Conservation (phyloP, 1,140 invertebrate genomes). For the Varroa destructor region DNA sequence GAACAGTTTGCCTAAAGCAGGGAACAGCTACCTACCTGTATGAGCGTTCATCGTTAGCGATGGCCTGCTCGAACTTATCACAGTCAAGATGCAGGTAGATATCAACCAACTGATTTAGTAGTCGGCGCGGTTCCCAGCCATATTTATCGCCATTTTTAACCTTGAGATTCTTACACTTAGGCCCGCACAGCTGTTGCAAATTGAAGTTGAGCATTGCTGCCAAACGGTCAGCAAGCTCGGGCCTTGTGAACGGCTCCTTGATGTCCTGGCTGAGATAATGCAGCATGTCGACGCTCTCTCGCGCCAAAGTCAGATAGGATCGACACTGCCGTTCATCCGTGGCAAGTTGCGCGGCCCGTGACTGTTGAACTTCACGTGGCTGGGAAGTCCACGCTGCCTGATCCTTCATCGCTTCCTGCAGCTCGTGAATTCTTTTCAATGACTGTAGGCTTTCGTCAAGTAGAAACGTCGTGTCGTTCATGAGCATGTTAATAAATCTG, state of each 20-base stretch:
- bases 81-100: conserved; percentile 93
- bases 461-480: conserved; percentile 96
- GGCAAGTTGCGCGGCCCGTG: conserved; percentile 58
- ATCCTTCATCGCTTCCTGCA: conserved; percentile 72
- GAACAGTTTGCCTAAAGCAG: too few species aligned
- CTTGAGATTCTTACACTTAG: conserved; percentile 93
- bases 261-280: conserved; percentile 89
- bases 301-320: conserved; percentile 82
- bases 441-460: conserved; percentile 89
- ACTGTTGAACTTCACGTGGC: conserved; percentile 57
- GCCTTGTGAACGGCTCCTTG: conserved; percentile 76
- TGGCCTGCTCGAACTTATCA: conserved; percentile 69
- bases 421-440: conserved; percentile 85
- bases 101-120: conserved; percentile 79
- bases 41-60: conserved; percentile 64
- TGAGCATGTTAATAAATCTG: conserved; percentile 95
- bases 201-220: conserved; percentile 98
- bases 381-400: conserved; percentile 52
- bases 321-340: conserved; percentile 85
- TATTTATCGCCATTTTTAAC: conserved; percentile 88
- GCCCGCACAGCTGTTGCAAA: conserved; percentile 85
- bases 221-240: conserved; percentile 73
- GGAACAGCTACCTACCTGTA: conserved; percentile 9
- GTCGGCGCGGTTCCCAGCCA: conserved; percentile 80
- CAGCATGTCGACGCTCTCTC: conserved; percentile 95